Evolutionary conservation across 2,888 invertebrate genomes (phyloP).

Genomic region (Escarpia spicata): DNA sequence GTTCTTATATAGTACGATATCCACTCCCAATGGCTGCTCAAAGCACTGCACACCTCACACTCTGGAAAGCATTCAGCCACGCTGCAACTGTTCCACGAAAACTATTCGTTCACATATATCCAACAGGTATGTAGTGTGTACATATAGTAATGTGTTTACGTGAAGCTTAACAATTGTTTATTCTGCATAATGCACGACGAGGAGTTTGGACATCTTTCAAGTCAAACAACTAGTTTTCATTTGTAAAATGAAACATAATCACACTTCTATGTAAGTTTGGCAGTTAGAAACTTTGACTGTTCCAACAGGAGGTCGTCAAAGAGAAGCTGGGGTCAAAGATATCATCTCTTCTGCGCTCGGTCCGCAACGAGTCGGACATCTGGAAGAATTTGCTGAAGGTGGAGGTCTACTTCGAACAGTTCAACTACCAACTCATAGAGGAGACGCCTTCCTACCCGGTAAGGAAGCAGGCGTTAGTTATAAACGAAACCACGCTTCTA

Average conservation of each 20-base stretch:
- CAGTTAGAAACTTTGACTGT: not conserved
- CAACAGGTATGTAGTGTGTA: not conserved
- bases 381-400: constrained; percentile 25
- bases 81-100: no score
- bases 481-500: not conserved
- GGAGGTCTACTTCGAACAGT: constrained; percentile 27
- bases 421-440: constrained; percentile 27
- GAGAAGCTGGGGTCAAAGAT: constrained; percentile 10
- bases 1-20: no score
- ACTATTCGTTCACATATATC: not conserved
- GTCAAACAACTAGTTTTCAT: not conserved
- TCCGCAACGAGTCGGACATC: not conserved
- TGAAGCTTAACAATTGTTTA: no score
- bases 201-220: no score
- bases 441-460: constrained; percentile 26
- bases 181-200: no score
- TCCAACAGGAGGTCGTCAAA: not conserved
- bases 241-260: not conserved
- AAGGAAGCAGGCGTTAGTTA: not conserved
- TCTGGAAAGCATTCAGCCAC: no score
- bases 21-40: no score
- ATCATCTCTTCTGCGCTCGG: not conserved
- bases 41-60: no score
- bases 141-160: not conserved
- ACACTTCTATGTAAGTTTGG: not conserved